phyloP scores from a whole-genome alignment of 2,888 invertebrate genomes.

The Lypha dubia region DNA sequence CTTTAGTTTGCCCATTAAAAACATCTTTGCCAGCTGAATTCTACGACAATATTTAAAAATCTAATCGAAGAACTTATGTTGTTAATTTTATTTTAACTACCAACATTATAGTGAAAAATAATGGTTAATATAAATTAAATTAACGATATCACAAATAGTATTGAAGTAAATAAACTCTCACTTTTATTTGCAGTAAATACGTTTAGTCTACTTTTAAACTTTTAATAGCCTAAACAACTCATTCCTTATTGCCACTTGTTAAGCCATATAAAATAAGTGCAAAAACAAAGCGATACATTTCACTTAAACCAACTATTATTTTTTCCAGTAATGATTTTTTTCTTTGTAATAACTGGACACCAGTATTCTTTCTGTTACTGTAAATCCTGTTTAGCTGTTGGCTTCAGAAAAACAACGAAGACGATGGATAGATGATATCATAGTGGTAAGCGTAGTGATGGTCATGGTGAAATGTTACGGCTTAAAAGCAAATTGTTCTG shows the following conservation, averaged over 20 bases:
- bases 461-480: slow-evolving; percentile 58
- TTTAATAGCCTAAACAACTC: slow-evolving; percentile 43
- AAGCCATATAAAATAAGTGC: slow-evolving; percentile 19
- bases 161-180: slow-evolving; percentile 14
- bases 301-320: slow-evolving; percentile 24
- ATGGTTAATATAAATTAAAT: neutral
- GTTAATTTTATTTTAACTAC: neutral
- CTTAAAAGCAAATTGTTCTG: slow-evolving; percentile 67
- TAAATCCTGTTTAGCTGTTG: slow-evolving; percentile 42
- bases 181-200: slow-evolving; percentile 48
- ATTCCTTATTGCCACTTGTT: neutral
- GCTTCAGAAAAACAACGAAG: slow-evolving; percentile 3
- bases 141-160: neutral
- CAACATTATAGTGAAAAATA: slow-evolving; percentile 2
- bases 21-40: neutral
- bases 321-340: slow-evolving; percentile 13
- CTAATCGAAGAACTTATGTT: neutral
- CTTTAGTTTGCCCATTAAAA: neutral
- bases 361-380: slow-evolving; percentile 15
- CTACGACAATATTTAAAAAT: neutral
- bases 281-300: slow-evolving; percentile 43
- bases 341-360: slow-evolving; percentile 7
- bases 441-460: slow-evolving; percentile 38
- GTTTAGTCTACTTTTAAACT: slow-evolving; percentile 24
- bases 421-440: slow-evolving; percentile 22